Evolutionary conservation across 1,140 invertebrate species (phyloP), one percentile per base, ranked within the genome.

Genomic region (Drosophila repleta): DNA sequence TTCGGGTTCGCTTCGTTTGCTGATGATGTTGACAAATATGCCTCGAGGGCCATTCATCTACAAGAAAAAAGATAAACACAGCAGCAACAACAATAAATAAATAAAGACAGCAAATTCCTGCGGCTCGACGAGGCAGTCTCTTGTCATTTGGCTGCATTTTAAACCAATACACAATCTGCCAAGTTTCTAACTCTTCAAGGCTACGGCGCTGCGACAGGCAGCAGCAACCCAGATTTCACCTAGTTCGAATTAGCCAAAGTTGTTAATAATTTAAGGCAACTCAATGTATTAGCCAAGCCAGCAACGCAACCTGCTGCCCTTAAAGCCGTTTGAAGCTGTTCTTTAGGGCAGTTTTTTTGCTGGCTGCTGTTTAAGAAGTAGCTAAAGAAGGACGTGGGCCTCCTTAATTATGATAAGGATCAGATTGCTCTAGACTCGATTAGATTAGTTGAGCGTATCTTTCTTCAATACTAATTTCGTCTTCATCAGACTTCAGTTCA

Each of bases 11-110:
- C 4, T 49, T 46, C 26, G 39, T 35, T 45, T 57, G 74, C 20
- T 78, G 78, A 88, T 82, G 83, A 87, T 88, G 82, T 88, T 87
- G 82, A 87, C 82, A 87, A 87, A 87, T 87, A 85, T 74, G 82
- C 78, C 82, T 80, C 62, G 56, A 76, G 60, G 81, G 74, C 66
- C 82, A 78, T 78, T 76, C 70, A 74, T 57, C 57, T 58, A 48
- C 41, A 76, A 69, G 73, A 70, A 69, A 76, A 79, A 79, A 62
- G 57, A 73, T 61, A 73, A 68, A 61, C 49, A 63, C 32, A 52
- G 45, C 21, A 37, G 3, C 6, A 35, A 11, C 32, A 35, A 35
- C 32, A 35, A 35, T 35, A 35, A 35, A 35, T 35, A 35, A 35
- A 35, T 35, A 43, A 57, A 21, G 24, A 43, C 48, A 55, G 13